Percentiles rank a stretch among this genome's conserved stretches.
phyloP scores from a whole-genome alignment of 1,140 invertebrate genomes.

The Tetraneura akinire region DNA sequence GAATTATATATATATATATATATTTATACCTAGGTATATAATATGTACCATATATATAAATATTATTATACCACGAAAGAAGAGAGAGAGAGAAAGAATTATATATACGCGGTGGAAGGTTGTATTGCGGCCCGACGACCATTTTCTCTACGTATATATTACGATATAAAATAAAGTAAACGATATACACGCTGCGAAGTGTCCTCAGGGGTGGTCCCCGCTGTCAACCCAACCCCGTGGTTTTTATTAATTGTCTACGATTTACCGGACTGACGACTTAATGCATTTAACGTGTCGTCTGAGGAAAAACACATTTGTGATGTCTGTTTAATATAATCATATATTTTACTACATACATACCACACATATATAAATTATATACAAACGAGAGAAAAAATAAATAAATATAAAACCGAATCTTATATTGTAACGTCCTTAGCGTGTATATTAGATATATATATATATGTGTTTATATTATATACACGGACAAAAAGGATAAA shows the following conservation, averaged over 20 bases:
- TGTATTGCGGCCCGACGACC: background rate
- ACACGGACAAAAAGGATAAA: background rate
- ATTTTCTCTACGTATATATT: slow-evolving; percentile 21
- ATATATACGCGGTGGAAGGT: background rate
- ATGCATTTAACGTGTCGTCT: slow-evolving; percentile 48
- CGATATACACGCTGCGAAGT: background rate
- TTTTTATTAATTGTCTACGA: slow-evolving; percentile 48
- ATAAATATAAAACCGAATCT: background rate
- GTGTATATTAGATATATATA: too few species aligned
- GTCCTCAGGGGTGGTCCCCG: slow-evolving; percentile 41
- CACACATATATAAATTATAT: too few species aligned
- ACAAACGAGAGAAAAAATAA: too few species aligned
- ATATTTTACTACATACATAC: background rate
- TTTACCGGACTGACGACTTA: slow-evolving; percentile 48
- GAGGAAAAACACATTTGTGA: slow-evolving; percentile 24
- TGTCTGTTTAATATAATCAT: slow-evolving; percentile 29
- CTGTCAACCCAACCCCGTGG: slow-evolving; percentile 45
- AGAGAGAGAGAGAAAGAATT: too few species aligned
- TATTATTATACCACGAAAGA: too few species aligned
- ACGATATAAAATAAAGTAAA: slow-evolving; percentile 34
- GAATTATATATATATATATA: too few species aligned
- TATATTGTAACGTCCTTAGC: background rate
- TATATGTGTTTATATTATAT: too few species aligned
- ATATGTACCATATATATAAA: too few species aligned
- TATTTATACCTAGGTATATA: too few species aligned